Evolutionary conservation across 2,113 vertebrate genomes (phyloP).

Genomic region (Phocoena phocoena): DNA sequence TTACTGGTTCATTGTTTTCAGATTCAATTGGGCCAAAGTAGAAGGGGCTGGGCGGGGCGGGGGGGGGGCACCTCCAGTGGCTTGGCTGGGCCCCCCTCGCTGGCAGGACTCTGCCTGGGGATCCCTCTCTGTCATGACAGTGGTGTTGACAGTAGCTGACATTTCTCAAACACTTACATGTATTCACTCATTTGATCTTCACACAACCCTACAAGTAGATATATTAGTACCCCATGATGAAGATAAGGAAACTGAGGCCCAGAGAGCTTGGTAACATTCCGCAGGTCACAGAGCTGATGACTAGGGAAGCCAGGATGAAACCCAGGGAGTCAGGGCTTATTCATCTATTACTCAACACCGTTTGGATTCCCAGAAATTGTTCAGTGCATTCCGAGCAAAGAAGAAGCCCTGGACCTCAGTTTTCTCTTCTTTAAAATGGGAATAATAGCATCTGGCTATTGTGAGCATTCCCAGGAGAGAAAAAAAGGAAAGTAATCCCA

Average conservation of each 20-base stretch:
- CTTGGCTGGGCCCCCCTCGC: background rate
- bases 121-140: rapidly evolving
- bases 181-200: background rate
- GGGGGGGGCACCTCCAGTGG: rapidly evolving
- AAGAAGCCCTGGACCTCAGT: background rate
- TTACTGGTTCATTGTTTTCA: constrained; percentile 55
- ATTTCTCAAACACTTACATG: too few relatives aligned
- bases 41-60: rapidly evolving
- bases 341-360: too few relatives aligned
- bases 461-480: background rate
- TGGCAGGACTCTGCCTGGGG: rapidly evolving
- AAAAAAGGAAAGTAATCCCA: background rate
- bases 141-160: rapidly evolving
- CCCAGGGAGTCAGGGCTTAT: background rate
- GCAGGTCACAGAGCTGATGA: background rate
- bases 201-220: background rate
- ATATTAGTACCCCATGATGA: too few relatives aligned
- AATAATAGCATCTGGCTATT: background rate
- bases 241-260: background rate
- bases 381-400: background rate
- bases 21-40: background rate
- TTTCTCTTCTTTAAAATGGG: background rate
- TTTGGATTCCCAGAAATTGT: background rate
- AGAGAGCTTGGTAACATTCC: background rate
- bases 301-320: background rate